A percentile compares a stretch with the other conserved stretches of the same genome.
These are phyloP conservation scores for Coboldia fuscipes DNA, from an alignment of 1,140 invertebrate genomes.

Conservation along the genomic window DNA sequence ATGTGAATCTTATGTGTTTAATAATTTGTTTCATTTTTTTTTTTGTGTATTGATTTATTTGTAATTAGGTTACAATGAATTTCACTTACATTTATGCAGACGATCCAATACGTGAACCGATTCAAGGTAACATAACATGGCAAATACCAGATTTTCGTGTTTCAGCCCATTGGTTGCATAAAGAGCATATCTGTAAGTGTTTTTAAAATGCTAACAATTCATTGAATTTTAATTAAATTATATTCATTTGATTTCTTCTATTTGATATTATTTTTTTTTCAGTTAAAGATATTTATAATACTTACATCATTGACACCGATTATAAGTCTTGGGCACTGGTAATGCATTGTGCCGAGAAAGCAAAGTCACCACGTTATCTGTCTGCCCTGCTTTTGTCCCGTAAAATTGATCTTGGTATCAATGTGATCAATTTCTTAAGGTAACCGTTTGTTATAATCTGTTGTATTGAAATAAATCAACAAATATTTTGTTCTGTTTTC, in stretches of 20 bases:
- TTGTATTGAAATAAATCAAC: slow-evolving; percentile 1
- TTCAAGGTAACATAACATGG: slow-evolving; percentile 71
- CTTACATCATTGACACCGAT: slow-evolving; percentile 64
- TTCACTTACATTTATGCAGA: slow-evolving; percentile 67
- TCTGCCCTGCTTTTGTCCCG: slow-evolving; percentile 66
- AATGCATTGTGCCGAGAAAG: slow-evolving; percentile 68
- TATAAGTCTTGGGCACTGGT: slow-evolving; percentile 58
- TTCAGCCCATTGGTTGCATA: slow-evolving; percentile 66
- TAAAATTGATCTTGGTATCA: slow-evolving; percentile 28
- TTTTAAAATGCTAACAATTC: background rate
- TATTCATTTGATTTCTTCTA: background rate
- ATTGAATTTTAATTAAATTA: too few species aligned
- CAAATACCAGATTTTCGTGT: slow-evolving; percentile 41
- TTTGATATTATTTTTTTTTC: slow-evolving; percentile 8
- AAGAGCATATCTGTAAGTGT: slow-evolving; percentile 54
- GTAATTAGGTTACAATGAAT: slow-evolving; percentile 48
- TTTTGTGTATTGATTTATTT: background rate
- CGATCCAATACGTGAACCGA: slow-evolving; percentile 54
- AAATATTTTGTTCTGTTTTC: background rate
- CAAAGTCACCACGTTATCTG: slow-evolving; percentile 51
- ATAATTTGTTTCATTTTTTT: too few species aligned
- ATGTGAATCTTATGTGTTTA: too few species aligned
- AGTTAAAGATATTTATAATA: slow-evolving; percentile 80
- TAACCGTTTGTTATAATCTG: background rate
- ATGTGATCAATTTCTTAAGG: slow-evolving; percentile 26